Evolutionary conservation across 2,888 invertebrate genomes (phyloP).

Genomic region (Standfussiana lucernea): DNA sequence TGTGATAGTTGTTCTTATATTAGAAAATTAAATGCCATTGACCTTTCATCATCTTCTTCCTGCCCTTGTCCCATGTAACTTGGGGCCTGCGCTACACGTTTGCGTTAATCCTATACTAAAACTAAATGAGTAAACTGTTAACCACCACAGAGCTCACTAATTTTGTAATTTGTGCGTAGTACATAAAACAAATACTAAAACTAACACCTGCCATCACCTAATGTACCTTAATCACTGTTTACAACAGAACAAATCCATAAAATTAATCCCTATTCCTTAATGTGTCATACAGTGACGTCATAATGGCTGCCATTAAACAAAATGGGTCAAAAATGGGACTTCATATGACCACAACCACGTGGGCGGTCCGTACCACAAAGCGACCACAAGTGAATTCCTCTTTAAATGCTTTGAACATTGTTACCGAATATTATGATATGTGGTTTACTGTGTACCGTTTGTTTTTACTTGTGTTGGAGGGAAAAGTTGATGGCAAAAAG

Average conservation of each 20-base stretch:
- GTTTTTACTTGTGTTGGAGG: conserved; percentile 34
- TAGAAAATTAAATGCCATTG: neutral
- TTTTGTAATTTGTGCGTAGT: too few species aligned
- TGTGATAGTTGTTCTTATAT: neutral
- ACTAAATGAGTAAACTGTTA: neutral
- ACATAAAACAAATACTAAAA: neutral
- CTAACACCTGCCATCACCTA: conserved; percentile 14
- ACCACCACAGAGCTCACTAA: neutral
- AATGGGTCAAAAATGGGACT: conserved; percentile 64
- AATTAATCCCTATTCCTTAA: conserved; percentile 56
- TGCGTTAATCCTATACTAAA: too few species aligned
- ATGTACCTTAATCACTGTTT: conserved; percentile 35
- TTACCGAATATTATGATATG: conserved; percentile 50
- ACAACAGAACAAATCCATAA: conserved; percentile 57
- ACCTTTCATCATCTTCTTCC: neutral
- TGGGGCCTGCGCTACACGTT: too few species aligned
- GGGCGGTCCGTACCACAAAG: conserved; percentile 66
- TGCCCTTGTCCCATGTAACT: too few species aligned
- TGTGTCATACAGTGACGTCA: conserved; percentile 62
- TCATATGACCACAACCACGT: conserved; percentile 53
- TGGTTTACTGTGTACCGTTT: conserved; percentile 47
- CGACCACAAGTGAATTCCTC: conserved; percentile 62
- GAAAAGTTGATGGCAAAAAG: conserved; percentile 42
- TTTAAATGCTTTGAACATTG: conserved; percentile 57
- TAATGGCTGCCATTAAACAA: conserved; percentile 63